Percentiles rank a stretch among this genome's conserved stretches.
Evolutionary conservation across 2,888 invertebrate genomes (phyloP).

Genomic region (Drosophila prolongata): DNA sequence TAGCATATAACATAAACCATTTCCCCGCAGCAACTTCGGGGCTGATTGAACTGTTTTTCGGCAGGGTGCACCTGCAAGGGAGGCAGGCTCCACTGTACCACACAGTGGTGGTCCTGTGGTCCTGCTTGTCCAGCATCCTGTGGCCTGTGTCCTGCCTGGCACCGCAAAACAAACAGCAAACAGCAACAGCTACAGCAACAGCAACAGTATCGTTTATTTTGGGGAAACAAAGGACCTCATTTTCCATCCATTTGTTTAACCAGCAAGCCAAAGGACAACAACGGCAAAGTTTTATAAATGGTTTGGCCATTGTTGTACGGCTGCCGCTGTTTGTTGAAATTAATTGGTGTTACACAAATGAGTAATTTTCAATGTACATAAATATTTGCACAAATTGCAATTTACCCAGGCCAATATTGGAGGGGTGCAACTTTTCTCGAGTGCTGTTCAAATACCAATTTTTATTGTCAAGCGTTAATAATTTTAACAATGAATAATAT

Average conservation of each 20-base stretch:
- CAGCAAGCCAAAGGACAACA: constrained; percentile 54
- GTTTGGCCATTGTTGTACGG: constrained; percentile 47
- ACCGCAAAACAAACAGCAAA: constrained; percentile 54
- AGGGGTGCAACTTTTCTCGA: constrained; percentile 45
- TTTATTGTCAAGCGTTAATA: constrained; percentile 83
- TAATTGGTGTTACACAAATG: constrained; percentile 82
- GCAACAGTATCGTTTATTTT: constrained; percentile 76
- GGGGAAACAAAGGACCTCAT: constrained; percentile 79
- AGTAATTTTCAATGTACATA: constrained; percentile 81
- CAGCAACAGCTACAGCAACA: constrained; percentile 49
- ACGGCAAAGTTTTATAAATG: constrained; percentile 65
- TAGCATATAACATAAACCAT: too few species aligned
- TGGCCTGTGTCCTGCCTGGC: constrained; percentile 9
- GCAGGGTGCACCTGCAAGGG: constrained; percentile 1
- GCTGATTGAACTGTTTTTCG: constrained; percentile 21
- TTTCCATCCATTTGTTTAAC: constrained; percentile 71
- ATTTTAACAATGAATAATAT: constrained; percentile 83
- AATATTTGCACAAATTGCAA: constrained; percentile 83
- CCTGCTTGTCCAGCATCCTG: constrained; percentile 6
- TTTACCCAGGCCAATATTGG: constrained; percentile 52
- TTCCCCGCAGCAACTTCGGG: neutral
- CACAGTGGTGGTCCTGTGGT: constrained; percentile 1
- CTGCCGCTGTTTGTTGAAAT: constrained; percentile 74
- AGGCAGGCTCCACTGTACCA: constrained; percentile 52
- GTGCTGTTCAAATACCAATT: constrained; percentile 77